A percentile compares a stretch with the other conserved stretches of the same genome.
phyloP scores from a whole-genome alignment of 1,140 invertebrate species.

The Drosophila auraria region DNA sequence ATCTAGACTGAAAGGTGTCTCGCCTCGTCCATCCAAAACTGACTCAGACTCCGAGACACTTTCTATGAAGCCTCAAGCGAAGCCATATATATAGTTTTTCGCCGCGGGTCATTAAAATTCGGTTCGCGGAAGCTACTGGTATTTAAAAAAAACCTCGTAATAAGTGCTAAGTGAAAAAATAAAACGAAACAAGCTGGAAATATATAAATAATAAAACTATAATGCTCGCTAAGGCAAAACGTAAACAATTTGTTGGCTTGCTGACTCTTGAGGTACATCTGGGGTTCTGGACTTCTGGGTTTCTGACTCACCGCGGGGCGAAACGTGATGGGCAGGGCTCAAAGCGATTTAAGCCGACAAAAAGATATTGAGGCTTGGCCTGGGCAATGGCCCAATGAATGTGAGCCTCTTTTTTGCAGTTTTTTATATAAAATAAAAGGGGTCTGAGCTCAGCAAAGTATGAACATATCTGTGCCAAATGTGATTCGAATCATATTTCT shows the following conservation, averaged over 20 bases:
- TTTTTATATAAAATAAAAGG: background rate
- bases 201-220: constrained; percentile 50
- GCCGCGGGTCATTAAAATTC: constrained; percentile 69
- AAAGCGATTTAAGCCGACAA: constrained; percentile 19
- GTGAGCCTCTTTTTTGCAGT: background rate
- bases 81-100: constrained; percentile 25
- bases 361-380: constrained; percentile 17
- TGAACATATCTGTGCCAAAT: constrained; percentile 5
- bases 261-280: constrained; percentile 38
- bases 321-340: constrained; percentile 43
- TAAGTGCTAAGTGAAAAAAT: constrained; percentile 53
- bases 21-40: background rate
- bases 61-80: constrained; percentile 30
- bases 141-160: constrained; percentile 71
- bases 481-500: background rate
- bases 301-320: constrained; percentile 17
- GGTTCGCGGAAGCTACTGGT: constrained; percentile 54
- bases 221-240: constrained; percentile 41
- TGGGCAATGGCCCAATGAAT: constrained; percentile 8
- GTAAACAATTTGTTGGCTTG: constrained; percentile 55
- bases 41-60: constrained; percentile 28
- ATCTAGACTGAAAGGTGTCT: constrained; percentile 17
- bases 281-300: constrained; percentile 32
- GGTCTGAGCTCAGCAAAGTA: background rate
- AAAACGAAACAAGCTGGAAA: constrained; percentile 29